A percentile compares a stretch with the other conserved stretches of the same genome.
These are phyloP conservation scores for Platysteira castanea DNA, from an alignment of 2,113 vertebrate species.

Conservation along the genomic window DNA sequence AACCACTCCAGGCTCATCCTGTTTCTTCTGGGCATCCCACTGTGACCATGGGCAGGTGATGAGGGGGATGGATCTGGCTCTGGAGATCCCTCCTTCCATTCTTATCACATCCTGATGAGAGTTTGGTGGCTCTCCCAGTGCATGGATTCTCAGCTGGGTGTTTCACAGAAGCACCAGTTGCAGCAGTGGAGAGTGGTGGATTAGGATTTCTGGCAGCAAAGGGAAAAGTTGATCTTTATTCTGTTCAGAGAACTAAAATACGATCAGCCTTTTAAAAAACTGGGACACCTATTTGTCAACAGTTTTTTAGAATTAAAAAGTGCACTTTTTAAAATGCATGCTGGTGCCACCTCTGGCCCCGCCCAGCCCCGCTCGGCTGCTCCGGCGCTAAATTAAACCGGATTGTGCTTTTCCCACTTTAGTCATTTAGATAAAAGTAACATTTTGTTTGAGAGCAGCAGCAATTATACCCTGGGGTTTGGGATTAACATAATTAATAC, in stretches of 20 bases:
- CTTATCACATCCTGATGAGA: neutral
- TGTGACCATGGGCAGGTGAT: neutral
- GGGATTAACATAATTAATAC: conserved; percentile 74
- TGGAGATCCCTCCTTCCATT: neutral
- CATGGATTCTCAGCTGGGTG: neutral
- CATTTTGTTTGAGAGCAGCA: conserved; percentile 76
- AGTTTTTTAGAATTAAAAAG: neutral
- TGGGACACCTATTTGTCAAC: neutral
- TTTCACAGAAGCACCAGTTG: neutral
- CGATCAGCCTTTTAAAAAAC: neutral
- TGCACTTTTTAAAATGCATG: neutral
- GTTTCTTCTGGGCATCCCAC: neutral
- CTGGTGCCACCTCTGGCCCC: neutral
- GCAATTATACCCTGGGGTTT: conserved; percentile 70
- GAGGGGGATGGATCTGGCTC: neutral
- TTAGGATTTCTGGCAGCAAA: neutral
- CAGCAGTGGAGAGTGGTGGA: neutral
- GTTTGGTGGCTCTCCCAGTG: neutral
- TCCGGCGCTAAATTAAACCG: conserved; percentile 27
- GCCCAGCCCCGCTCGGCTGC: neutral
- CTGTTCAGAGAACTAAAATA: neutral
- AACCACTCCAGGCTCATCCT: neutral
- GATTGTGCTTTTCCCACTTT: conserved; percentile 66
- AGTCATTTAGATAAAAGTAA: conserved; percentile 76
- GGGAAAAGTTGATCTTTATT: neutral